These are phyloP conservation scores for Bettongia penicillata DNA, from an alignment of 2,113 vertebrate genomes.

Conservation along the genomic window DNA sequence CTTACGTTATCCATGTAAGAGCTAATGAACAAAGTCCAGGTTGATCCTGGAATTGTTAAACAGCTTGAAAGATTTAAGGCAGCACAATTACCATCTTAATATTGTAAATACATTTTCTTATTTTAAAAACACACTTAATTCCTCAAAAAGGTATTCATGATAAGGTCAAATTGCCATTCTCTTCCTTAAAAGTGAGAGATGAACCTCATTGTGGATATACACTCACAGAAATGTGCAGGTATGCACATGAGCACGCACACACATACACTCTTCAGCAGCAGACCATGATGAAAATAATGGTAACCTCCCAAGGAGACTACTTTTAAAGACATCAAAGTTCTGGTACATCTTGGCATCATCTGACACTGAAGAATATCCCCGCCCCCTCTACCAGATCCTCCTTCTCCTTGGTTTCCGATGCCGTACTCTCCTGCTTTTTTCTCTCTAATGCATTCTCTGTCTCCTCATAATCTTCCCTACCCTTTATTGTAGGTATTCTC, in stretches of 20 bases:
- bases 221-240: not conserved
- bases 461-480: not conserved
- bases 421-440: not conserved
- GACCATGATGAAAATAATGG: not conserved
- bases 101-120: not conserved
- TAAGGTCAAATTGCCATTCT: not conserved
- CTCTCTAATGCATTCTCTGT: not conserved
- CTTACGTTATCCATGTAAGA: too few relatives aligned
- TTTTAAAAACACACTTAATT: constrained; percentile 22
- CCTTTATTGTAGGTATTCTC: not conserved
- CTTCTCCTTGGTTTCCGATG: not conserved
- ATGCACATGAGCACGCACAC: too few relatives aligned
- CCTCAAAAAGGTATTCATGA: not conserved
- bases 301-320: not conserved
- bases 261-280: not conserved
- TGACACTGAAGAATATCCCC: too few relatives aligned
- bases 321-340: constrained; percentile 21
- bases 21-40: constrained; percentile 1
- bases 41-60: constrained; percentile 33
- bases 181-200: not conserved
- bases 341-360: not conserved
- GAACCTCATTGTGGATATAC: not conserved
- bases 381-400: too few relatives aligned
- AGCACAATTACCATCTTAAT: constrained; percentile 6
- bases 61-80: constrained; percentile 8